Conservation (phyloP, 2,113 vertebrate species). For the Thomomys bottae region DNA sequence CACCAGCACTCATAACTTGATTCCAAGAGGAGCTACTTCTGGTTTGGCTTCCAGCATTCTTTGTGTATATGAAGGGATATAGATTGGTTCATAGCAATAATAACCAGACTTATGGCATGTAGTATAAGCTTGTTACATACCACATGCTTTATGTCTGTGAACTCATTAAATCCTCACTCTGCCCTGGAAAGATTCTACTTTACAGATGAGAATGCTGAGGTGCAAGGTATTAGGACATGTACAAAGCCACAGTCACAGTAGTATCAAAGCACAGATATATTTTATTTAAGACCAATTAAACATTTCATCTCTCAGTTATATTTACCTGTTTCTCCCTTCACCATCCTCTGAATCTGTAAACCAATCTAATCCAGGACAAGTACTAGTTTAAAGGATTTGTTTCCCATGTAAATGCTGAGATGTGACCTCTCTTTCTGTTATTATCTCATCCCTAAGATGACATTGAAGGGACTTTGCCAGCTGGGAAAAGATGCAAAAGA, state of each 20-base stretch:
- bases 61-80: not conserved
- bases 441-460: slow-evolving; percentile 38
- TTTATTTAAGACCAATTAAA: not conserved
- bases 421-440: not conserved
- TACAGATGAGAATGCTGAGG: not conserved
- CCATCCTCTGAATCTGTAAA: not conserved
- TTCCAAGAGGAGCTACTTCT: not conserved
- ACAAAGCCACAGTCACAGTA: not conserved
- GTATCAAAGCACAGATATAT: not conserved
- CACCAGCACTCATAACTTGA: not conserved
- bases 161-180: not conserved
- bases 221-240: not conserved
- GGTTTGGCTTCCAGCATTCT: not conserved
- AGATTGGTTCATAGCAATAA: not conserved
- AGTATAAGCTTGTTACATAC: not conserved
- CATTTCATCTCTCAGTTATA: not conserved
- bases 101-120: not conserved
- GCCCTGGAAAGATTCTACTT: not conserved
- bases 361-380: not conserved
- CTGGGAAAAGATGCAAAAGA: slow-evolving; percentile 50
- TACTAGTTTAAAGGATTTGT: slow-evolving; percentile 34
- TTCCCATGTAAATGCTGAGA: slow-evolving; percentile 22
- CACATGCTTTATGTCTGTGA: not conserved
- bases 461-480: slow-evolving; percentile 50
- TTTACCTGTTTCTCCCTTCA: slow-evolving; percentile 1